Evolutionary conservation across 2,113 vertebrate genomes (phyloP), one percentile per base, ranked within the genome.

Genomic region (Martes martes): DNA sequence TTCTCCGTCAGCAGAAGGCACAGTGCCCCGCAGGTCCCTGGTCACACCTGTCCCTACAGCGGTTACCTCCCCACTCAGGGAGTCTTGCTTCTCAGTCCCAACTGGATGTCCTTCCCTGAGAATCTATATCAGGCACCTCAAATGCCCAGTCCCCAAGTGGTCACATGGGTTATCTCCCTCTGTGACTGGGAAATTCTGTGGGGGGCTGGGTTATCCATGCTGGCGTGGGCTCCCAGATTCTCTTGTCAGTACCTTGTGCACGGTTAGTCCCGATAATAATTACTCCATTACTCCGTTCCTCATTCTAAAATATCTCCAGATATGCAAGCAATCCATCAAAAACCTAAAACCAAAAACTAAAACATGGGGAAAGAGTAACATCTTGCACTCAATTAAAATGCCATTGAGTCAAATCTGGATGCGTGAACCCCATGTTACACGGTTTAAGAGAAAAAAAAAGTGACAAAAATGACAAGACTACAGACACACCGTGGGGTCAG

Each of bases 161-260:
- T 39, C 11, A 21, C 31, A 13, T 0, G 6, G 61, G 16, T 2
- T 0, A 4, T 7, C 10, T 15, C 24, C 84, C 55, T 19, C 7
- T 15, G 0, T 1, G 63, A 26, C 16, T 2, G 16, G 33, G 33
- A 42, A 42, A 8, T 28, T 24, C 23, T 24, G 26, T 11, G 45
- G 78, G 19, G 11, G 6, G 8, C 13, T 26, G 33, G 10, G 33
- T n/a, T 1, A 14, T 23, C 19, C 1, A 16, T 13, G 42, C 9
- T 1, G 0, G 31, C 31, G 19, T 55, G 33, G 79, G 71, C 71
- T 76, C n/a, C 26, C 50, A 7, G 28, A 24, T 11, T 24, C 31
- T 39, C 42, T 1, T 0, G 0, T 18, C 8, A 16, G 63, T 11
- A 13, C 47, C n/a, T 5, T 0, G 11, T 4, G 15, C 14, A 4